A percentile compares a stretch with the other conserved stretches of the same genome.
phyloP scores from a whole-genome alignment of 2,888 invertebrate species.

The Amiota minor region DNA sequence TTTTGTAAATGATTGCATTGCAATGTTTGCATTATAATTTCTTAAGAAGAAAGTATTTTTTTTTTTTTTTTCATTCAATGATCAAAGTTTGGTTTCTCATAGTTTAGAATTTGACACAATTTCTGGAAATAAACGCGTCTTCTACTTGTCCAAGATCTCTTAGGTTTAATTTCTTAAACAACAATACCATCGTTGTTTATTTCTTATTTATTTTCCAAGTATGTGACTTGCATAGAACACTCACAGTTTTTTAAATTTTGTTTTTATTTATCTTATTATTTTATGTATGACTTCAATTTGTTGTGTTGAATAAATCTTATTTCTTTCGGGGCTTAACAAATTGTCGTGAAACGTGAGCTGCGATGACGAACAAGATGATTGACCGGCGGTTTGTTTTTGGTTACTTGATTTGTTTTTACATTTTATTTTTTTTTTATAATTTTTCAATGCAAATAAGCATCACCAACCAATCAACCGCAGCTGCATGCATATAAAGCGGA shows the following conservation, averaged over 20 bases:
- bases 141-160: too few relatives aligned
- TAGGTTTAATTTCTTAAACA: not conserved
- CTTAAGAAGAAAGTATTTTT: too few relatives aligned
- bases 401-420: not conserved
- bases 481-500: not conserved
- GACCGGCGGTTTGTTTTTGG: slow-evolving; percentile 7
- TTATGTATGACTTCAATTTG: not conserved
- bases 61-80: too few relatives aligned
- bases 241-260: not conserved
- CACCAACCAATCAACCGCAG: not conserved
- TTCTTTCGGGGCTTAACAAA: slow-evolving; percentile 14
- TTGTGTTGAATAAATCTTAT: slow-evolving; percentile 6
- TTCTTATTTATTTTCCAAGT: not conserved
- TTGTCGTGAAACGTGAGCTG: slow-evolving; percentile 24
- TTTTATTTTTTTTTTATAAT: not conserved
- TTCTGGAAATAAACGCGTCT: not conserved
- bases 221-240: slow-evolving; percentile 25
- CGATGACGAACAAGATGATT: slow-evolving; percentile 20
- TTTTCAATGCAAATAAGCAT: not conserved
- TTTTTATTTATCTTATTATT: slow-evolving; percentile 7
- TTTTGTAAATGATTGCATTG: too few relatives aligned
- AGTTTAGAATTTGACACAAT: slow-evolving; percentile 15
- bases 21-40: too few relatives aligned
- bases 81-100: too few relatives aligned
- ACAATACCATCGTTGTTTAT: not conserved